phyloP scores from a whole-genome alignment of 2,797 vertebrate genomes.

The Sebastes itinus region DNA sequence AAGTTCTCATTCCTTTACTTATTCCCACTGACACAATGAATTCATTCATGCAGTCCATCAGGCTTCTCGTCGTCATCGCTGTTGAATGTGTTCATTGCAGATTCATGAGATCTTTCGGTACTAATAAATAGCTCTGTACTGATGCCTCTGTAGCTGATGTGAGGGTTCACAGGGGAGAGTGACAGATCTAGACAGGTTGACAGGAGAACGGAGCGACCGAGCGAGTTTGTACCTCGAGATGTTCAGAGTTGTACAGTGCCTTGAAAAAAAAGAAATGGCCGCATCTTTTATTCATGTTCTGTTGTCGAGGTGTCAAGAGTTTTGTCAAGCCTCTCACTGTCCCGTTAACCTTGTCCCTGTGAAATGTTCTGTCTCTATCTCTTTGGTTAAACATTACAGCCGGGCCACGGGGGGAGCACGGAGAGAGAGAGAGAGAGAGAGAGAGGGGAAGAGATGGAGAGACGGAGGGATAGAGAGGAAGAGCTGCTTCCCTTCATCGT shows the following conservation, averaged over 20 bases:
- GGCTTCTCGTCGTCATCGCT: constrained; percentile 20
- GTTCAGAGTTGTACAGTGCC: constrained; percentile 47
- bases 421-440: neutral
- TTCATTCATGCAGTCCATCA: constrained; percentile 38
- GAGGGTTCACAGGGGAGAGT: constrained; percentile 21
- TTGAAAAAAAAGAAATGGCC: constrained; percentile 28
- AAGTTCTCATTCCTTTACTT: constrained; percentile 35
- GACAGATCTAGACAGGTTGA: constrained; percentile 37
- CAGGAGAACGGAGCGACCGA: constrained; percentile 34
- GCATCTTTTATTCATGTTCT: constrained; percentile 79
- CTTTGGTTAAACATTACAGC: constrained; percentile 71
- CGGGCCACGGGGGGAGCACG: constrained; percentile 5
- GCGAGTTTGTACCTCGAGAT: constrained; percentile 55
- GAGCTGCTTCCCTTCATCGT: constrained; percentile 19
- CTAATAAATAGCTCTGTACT: constrained; percentile 25
- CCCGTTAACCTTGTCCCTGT: constrained; percentile 75
- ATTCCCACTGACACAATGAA: constrained; percentile 27
- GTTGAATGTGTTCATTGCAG: constrained; percentile 22
- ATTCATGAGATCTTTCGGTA: constrained; percentile 27
- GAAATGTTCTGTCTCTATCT: constrained; percentile 65
- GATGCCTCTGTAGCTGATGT: constrained; percentile 5
- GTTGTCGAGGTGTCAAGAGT: constrained; percentile 77
- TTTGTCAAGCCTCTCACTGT: constrained; percentile 76
- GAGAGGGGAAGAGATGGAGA: neutral
- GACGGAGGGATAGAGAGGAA: neutral